Base-by-base conservation (phyloP, 2,888 invertebrate genomes). In the Maniola hyperantus region DNA sequence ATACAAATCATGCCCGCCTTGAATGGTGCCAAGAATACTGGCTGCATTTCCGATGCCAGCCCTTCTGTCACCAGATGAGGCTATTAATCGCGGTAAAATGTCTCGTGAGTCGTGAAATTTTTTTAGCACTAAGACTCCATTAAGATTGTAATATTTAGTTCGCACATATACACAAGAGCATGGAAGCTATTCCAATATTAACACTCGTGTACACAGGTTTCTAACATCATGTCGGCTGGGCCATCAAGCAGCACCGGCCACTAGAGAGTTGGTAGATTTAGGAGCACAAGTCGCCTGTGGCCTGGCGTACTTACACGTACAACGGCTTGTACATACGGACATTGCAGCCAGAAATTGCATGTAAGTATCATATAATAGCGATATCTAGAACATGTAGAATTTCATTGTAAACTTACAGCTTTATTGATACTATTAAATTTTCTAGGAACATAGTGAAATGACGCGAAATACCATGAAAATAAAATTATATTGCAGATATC, bases 281-380 rank as follows among this genome's bases (percentile, higher is more conserved):
- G 97, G 97, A 0, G 96, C 96, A 13, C 98, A 98, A 85, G 94
- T 97, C 72, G 95, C 97, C 58, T 94, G 97, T 77, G 99, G 97
- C 18, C 93, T 98, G 69, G 96, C 97, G 70, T 98, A 97, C 87
- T 93, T 99, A 74, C 98, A 99, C 83, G 96, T 96, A 65, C 96
- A 97, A 79, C 95, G 96, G 68, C 94, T 99, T 66, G 94, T 98
- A 71, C 98, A 99, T 85, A 96, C 96, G 83, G 99, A 99, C 84
- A 93, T 99, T 67, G 97, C 98, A 8, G 95, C 97, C 48, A 95
- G 98, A 81, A 98, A 98, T 89, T 98, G 97, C 89, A 95, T 97
- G 97, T 97, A 94, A 96, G 97, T 95, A 65, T 2, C 51, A 36
- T 36, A 6, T 7, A 13, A 51, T 11, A 39, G 26, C 51, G 6